These are phyloP conservation scores for Cosmia pyralina DNA, from an alignment of 2,888 invertebrate genomes.

Conservation along the genomic window DNA sequence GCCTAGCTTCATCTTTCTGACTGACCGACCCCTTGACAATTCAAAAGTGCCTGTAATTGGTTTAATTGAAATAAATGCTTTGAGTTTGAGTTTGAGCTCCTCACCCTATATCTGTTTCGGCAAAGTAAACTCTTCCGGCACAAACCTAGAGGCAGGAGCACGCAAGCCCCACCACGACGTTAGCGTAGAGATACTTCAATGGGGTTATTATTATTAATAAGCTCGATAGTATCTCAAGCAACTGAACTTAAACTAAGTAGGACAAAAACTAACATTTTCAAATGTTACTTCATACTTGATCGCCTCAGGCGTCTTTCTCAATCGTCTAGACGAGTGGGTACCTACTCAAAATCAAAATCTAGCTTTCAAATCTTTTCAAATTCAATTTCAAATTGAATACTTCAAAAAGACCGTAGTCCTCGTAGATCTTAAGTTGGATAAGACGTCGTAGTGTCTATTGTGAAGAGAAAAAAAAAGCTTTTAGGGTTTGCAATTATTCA, in stretches of 20 bases:
- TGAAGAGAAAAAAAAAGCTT: constrained; percentile 9
- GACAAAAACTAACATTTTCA: constrained; percentile 18
- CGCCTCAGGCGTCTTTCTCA: constrained; percentile 46
- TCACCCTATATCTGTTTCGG: too few relatives aligned
- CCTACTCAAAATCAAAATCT: constrained; percentile 32
- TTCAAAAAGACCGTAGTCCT: too few relatives aligned
- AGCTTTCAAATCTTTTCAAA: constrained; percentile 22
- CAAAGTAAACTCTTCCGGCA: too few relatives aligned
- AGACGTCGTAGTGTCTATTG: constrained; percentile 16
- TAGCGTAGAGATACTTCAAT: too few relatives aligned
- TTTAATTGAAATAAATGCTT: too few relatives aligned
- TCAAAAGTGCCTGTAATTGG: too few relatives aligned
- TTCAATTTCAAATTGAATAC: constrained; percentile 1
- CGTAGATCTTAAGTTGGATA: constrained; percentile 7
- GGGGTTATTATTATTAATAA: too few relatives aligned
- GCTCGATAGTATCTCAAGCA: neutral
- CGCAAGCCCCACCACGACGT: too few relatives aligned
- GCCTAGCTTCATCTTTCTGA: too few relatives aligned
- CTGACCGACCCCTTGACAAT: too few relatives aligned
- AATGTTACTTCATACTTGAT: constrained; percentile 36
- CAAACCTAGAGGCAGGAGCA: too few relatives aligned
- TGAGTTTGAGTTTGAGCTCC: too few relatives aligned
- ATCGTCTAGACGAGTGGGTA: constrained; percentile 19
- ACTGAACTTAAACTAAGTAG: constrained; percentile 12
- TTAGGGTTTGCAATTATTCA: constrained; percentile 33